A percentile compares a stretch with the other conserved stretches of the same genome.
Conservation (phyloP, 2,113 vertebrate species). For the Forbesichthys agassizii region DNA sequence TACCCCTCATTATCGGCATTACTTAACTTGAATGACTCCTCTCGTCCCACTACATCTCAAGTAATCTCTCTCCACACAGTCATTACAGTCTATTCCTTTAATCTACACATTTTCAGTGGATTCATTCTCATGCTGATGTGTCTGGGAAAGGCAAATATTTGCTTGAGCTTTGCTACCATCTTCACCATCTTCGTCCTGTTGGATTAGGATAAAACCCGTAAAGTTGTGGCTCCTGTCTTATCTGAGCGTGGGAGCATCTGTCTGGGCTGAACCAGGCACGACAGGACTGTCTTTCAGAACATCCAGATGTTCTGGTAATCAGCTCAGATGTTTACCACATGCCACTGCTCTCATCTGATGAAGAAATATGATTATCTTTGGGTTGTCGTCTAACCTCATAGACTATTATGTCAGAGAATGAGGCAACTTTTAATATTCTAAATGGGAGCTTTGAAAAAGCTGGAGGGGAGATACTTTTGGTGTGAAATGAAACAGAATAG, state of each 20-base stretch:
- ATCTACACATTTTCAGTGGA: no score
- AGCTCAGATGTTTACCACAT: constrained; percentile 62
- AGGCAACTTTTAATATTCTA: background rate
- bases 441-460: no score
- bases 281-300: constrained; percentile 36
- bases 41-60: background rate
- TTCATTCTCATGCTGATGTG: background rate
- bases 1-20: no score
- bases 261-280: background rate
- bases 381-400: constrained; percentile 36
- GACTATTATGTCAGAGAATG: background rate
- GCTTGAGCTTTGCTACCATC: no score
- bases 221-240: background rate
- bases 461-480: background rate
- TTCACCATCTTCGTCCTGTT: background rate
- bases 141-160: background rate
- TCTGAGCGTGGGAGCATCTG: constrained; percentile 32
- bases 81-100: no score
- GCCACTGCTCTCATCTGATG: constrained; percentile 49
- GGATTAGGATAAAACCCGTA: background rate
- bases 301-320: constrained; percentile 69
- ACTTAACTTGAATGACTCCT: background rate
- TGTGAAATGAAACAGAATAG: background rate
- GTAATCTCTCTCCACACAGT: no score
- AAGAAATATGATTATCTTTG: constrained; percentile 50